A percentile compares a stretch with the other conserved stretches of the same genome.
Evolutionary conservation across 2,113 vertebrate genomes (phyloP).

Genomic region (Nerophis lumbriciformis): DNA sequence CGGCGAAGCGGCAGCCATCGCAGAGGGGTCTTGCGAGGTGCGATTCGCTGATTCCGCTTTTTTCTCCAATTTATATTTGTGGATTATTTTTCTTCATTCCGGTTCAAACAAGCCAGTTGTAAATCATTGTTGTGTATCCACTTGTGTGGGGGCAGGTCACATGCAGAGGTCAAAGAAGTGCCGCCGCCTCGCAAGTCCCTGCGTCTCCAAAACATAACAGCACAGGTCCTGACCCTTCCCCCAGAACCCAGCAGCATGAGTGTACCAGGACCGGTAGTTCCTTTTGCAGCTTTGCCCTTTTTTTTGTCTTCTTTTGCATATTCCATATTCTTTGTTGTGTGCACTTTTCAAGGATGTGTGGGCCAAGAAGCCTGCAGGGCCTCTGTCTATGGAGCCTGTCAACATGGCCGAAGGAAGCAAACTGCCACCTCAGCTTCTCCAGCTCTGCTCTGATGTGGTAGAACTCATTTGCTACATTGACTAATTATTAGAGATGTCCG

Average conservation of each 20-base stretch:
- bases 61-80: too few species aligned
- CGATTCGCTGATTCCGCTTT: background rate
- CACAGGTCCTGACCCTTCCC: constrained; percentile 17
- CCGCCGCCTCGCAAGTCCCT: constrained; percentile 62
- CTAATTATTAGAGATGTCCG: too few species aligned
- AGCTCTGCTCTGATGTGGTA: constrained; percentile 49
- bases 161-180: constrained; percentile 24
- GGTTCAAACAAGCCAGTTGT: background rate
- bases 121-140: background rate
- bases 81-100: background rate
- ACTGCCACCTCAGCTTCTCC: constrained; percentile 49
- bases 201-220: constrained; percentile 60
- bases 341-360: constrained; percentile 1
- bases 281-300: background rate
- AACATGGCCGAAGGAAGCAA: constrained; percentile 51
- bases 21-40: constrained; percentile 56
- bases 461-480: too few species aligned
- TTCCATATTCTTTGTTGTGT: background rate
- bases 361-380: constrained; percentile 40
- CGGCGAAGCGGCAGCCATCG: constrained; percentile 33
- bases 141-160: constrained; percentile 28
- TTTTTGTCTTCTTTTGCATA: constrained; percentile 1
- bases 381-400: constrained; percentile 49
- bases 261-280: constrained; percentile 18
- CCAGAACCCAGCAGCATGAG: constrained; percentile 2